Conservation (phyloP, 1,140 invertebrate species). For the Pseudomyrmex concolor region DNA sequence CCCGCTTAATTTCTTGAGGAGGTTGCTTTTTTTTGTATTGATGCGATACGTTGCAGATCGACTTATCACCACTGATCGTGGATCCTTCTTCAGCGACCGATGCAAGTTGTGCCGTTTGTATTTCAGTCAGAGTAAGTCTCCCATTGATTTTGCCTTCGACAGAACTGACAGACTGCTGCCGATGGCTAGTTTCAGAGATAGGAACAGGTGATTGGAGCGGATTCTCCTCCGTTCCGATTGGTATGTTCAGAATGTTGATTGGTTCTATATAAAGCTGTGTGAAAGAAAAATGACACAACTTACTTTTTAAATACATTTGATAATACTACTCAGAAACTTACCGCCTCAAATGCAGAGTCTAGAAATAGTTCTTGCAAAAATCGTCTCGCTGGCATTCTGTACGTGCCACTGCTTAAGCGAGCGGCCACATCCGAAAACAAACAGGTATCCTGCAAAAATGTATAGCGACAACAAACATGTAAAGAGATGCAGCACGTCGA, state of each 20-base stretch:
- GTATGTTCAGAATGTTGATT: constrained; percentile 75
- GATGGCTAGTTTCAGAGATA: constrained; percentile 50
- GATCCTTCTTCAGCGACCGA: constrained; percentile 66
- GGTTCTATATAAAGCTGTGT: constrained; percentile 78
- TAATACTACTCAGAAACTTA: constrained; percentile 68
- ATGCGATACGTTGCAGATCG: constrained; percentile 18
- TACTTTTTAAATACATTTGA: background rate
- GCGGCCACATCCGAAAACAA: constrained; percentile 96
- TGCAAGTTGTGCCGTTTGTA: constrained; percentile 67
- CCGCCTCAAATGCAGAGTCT: constrained; percentile 91
- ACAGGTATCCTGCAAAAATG: constrained; percentile 93
- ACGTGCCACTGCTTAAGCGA: constrained; percentile 91
- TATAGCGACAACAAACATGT: background rate
- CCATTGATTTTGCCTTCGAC: constrained; percentile 78
- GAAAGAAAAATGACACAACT: constrained; percentile 17
- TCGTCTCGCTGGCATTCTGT: constrained; percentile 92
- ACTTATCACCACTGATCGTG: constrained; percentile 9
- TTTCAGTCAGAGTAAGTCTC: constrained; percentile 73
- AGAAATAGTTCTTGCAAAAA: constrained; percentile 98
- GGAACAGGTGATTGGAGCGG: constrained; percentile 64
- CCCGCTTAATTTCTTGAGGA: constrained; percentile 32
- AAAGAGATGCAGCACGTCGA: constrained; percentile 5
- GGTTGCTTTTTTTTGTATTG: constrained; percentile 59
- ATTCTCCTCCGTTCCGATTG: constrained; percentile 72
- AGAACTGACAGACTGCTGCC: constrained; percentile 42